Conservation (phyloP, 2,888 invertebrate genomes). For the Odontomyia ornata region DNA sequence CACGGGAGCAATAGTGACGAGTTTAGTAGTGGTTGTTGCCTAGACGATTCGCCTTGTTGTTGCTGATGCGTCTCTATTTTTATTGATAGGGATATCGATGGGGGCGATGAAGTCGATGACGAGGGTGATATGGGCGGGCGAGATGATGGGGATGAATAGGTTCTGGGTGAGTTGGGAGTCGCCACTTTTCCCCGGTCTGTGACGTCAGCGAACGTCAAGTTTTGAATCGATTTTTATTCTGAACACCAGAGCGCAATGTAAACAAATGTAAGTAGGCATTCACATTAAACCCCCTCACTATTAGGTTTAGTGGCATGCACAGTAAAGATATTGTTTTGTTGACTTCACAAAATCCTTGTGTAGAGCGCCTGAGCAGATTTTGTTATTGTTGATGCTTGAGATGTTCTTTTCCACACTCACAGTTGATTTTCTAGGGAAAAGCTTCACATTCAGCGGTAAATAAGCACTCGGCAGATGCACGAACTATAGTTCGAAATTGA, state of each 20-base stretch:
- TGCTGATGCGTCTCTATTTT: neutral
- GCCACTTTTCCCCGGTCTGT: slow-evolving; percentile 43
- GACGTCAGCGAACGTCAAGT: slow-evolving; percentile 25
- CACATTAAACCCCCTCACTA: neutral
- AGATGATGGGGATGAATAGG: slow-evolving; percentile 48
- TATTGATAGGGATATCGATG: slow-evolving; percentile 49
- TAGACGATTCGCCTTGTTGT: neutral
- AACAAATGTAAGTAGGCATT: slow-evolving; percentile 24
- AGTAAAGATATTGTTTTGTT: neutral
- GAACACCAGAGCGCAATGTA: slow-evolving; percentile 15
- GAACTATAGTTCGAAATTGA: slow-evolving; percentile 36
- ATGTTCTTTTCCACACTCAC: neutral
- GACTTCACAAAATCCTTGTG: neutral
- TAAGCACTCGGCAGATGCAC: too few species aligned
- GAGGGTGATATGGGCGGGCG: slow-evolving; percentile 46
- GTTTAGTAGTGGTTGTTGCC: slow-evolving; percentile 4
- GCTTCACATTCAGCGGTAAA: neutral
- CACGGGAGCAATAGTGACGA: neutral
- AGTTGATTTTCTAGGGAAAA: neutral
- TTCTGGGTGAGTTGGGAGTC: slow-evolving; percentile 46
- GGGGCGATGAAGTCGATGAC: slow-evolving; percentile 47
- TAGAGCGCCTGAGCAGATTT: neutral
- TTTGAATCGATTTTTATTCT: slow-evolving; percentile 28
- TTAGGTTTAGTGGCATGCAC: neutral
- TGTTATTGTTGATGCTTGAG: slow-evolving; percentile 23